A percentile compares a stretch with the other conserved stretches of the same genome.
These are phyloP conservation scores for Bilobella aurantiaca DNA, from an alignment of 1,140 invertebrate genomes.

Conservation along the genomic window DNA sequence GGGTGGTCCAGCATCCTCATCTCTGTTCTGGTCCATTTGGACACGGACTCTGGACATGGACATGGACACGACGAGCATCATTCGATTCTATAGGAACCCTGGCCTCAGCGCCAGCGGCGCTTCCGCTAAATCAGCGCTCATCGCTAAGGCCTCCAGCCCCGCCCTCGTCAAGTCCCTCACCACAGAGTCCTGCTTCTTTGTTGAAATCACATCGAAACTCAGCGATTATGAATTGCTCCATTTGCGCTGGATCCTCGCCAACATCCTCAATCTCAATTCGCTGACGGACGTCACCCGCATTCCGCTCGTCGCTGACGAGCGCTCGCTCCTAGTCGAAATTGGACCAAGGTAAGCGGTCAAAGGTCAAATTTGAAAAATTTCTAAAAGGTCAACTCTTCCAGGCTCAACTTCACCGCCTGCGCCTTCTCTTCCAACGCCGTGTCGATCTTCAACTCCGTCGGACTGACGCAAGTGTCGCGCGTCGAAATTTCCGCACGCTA, in stretches of 20 bases:
- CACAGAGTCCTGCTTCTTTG: conserved; percentile 69
- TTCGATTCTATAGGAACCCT: conserved; percentile 37
- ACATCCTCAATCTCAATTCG: conserved; percentile 50
- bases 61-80: conserved; percentile 36
- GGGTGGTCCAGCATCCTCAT: neutral
- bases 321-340: conserved; percentile 57
- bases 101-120: conserved; percentile 36
- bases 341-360: conserved; percentile 63
- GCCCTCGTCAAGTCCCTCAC: conserved; percentile 43
- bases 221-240: conserved; percentile 47
- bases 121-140: conserved; percentile 31
- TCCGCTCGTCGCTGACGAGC: conserved; percentile 40
- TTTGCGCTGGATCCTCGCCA: conserved; percentile 59
- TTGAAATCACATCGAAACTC: conserved; percentile 50
- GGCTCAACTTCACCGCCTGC: conserved; percentile 87
- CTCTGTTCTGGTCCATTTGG: too few relatives aligned
- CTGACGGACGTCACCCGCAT: conserved; percentile 38
- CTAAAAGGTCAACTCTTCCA: conserved; percentile 39
- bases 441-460: conserved; percentile 77
- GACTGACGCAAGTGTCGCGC: conserved; percentile 57
- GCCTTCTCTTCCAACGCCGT: conserved; percentile 90
- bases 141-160: conserved; percentile 28
- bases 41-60: neutral
- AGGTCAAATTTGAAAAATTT: too few relatives aligned
- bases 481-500: conserved; percentile 75